phyloP scores from a whole-genome alignment of 2,113 vertebrate species.

The Oplegnathus fasciatus region DNA sequence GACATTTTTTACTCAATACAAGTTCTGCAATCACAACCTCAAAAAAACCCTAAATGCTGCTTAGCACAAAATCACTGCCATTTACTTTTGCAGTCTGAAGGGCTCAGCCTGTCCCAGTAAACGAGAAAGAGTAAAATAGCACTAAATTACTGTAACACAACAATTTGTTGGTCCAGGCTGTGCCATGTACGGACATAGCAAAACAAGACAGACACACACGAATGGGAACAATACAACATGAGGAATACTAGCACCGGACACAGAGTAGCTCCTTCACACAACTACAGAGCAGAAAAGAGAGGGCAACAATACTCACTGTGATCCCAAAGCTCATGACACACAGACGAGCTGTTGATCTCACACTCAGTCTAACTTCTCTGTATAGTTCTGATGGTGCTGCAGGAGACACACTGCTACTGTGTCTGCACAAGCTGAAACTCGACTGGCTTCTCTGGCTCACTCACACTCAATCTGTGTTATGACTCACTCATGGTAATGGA shows the following conservation, averaged over 20 bases:
- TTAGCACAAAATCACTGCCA: neutral
- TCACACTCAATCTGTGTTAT: slow-evolving; percentile 56
- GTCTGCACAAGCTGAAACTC: slow-evolving; percentile 35
- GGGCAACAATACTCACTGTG: slow-evolving; percentile 63
- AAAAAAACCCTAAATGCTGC: slow-evolving; percentile 3
- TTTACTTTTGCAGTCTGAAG: neutral
- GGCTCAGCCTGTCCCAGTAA: neutral
- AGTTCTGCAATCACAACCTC: slow-evolving; percentile 10
- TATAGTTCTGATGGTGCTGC: neutral
- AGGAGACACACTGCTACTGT: neutral
- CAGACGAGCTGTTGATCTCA: slow-evolving; percentile 15
- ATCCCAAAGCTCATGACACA: slow-evolving; percentile 25
- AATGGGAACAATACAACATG: slow-evolving; percentile 22
- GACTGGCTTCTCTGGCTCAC: slow-evolving; percentile 37
- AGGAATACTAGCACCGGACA: slow-evolving; percentile 39
- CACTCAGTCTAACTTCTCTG: neutral
- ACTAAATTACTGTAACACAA: slow-evolving; percentile 2
- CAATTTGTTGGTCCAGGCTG: neutral
- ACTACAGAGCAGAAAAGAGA: slow-evolving; percentile 6
- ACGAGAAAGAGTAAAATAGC: neutral
- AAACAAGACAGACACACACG: slow-evolving; percentile 1
- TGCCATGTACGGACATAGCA: slow-evolving; percentile 13
- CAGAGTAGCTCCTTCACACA: slow-evolving; percentile 41
- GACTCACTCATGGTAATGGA: slow-evolving; percentile 73
- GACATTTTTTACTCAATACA: neutral